Evolutionary conservation across 2,888 invertebrate species (phyloP).

Genomic region (Sphaerophoria taeniata): DNA sequence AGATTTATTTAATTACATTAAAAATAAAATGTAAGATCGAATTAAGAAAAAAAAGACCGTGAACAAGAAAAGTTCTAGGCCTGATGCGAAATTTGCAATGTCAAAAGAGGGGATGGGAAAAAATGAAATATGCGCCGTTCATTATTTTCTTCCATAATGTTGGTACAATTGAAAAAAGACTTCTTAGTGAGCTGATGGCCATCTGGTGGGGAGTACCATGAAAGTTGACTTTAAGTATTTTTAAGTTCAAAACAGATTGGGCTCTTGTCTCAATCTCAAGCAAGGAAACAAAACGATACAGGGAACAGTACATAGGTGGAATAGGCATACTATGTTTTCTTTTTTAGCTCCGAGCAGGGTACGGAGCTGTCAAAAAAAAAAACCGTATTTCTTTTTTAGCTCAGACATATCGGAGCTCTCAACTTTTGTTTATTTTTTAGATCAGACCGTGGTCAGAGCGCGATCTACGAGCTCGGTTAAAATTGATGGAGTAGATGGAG

Average conservation of each 20-base stretch:
- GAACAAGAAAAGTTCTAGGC: conserved; percentile 35
- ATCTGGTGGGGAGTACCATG: neutral
- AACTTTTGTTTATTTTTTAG: too few relatives aligned
- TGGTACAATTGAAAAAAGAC: conserved; percentile 27
- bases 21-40: conserved; percentile 39
- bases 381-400: too few relatives aligned
- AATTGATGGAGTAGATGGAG: too few relatives aligned
- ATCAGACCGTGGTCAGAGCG: too few relatives aligned
- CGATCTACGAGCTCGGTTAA: too few relatives aligned
- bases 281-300: too few relatives aligned
- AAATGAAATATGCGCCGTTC: conserved; percentile 45
- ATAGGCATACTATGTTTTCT: too few relatives aligned
- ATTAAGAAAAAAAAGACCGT: neutral
- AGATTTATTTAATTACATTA: conserved; percentile 48
- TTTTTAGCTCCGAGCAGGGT: too few relatives aligned
- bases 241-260: neutral
- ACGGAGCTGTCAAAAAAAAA: too few relatives aligned
- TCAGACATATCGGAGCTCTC: too few relatives aligned
- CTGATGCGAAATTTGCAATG: conserved; percentile 51
- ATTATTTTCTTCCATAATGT: neutral
- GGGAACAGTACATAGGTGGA: too few relatives aligned
- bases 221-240: neutral
- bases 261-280: too few relatives aligned
- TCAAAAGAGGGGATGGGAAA: conserved; percentile 48
- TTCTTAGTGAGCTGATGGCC: neutral